Evolutionary conservation across 2,888 invertebrate species (phyloP).

Genomic region (Orchesella flavescens): DNA sequence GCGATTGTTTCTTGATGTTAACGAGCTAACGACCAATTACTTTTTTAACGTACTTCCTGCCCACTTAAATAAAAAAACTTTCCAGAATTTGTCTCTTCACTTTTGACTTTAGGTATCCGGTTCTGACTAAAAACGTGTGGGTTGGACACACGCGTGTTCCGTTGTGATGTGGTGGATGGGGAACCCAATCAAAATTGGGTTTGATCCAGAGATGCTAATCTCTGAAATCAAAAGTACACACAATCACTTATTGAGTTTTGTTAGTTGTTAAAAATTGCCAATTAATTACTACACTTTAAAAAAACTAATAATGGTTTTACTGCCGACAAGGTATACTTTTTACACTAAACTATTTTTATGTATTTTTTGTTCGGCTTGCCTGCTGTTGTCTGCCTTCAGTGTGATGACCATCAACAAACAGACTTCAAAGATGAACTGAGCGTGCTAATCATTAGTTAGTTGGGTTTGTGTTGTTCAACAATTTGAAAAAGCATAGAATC

Average conservation of each 20-base stretch:
- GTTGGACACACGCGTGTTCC: no score
- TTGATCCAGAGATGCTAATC: conserved; percentile 42
- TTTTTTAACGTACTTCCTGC: no score
- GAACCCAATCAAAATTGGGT: neutral
- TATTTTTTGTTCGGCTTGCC: conserved; percentile 38
- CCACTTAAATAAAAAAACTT: no score
- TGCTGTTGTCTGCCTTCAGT: conserved; percentile 41
- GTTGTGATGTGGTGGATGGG: no score
- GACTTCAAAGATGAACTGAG: conserved; percentile 57
- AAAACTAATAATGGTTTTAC: neutral
- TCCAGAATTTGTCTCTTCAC: no score
- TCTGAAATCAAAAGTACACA: conserved; percentile 17
- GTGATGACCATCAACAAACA: conserved; percentile 56
- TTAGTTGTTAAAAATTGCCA: neutral
- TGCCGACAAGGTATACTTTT: no score
- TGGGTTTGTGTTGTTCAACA: neutral
- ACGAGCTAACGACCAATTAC: no score
- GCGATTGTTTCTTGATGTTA: no score
- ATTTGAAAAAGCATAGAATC: conserved; percentile 21
- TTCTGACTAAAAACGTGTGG: no score
- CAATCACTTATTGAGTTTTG: conserved; percentile 4
- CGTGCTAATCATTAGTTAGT: conserved; percentile 12
- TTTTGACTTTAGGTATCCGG: no score
- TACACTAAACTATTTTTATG: neutral
- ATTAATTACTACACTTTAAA: neutral